Base-by-base conservation (phyloP, 1,140 invertebrate species). In the Eufriesea mexicana region DNA sequence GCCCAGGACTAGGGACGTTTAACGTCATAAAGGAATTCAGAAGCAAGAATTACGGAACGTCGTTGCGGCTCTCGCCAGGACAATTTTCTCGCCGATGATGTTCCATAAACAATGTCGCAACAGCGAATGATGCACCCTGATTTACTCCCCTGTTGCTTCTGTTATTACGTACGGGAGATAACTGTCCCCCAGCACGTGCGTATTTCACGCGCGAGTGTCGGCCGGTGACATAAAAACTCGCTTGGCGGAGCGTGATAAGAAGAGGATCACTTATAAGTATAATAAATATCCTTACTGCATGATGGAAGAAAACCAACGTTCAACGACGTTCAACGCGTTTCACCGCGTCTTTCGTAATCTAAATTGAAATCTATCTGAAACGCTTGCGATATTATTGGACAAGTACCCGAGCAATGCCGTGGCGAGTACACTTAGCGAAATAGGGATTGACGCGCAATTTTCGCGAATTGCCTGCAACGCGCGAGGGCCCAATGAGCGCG, bases 21-120 rank as follows among this genome's bases (percentile, higher is more conserved):
- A 84, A 45, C 55, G 57, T 67, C 85, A n/a, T 84, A 84, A 86
- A 84, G 51, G 59, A 80, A 73, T 80, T 49, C 82, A 18, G 51
- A 42, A 23, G 16, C 49, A 68, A 73, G 67, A 74, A 35, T 77
- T 54, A 59, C 25, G 20, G 35, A 16, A 25, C 59, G 12, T 76
- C 14, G 20, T 35, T 25, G 55, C 57, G 49, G 18, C 61, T 42
- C 45, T 66, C 66, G 61, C 76, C 61, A 73, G 23, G 45, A 59
- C n/a, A 20, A 23, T 84, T 84, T 76, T 78, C 73, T 73, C 35
- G 62, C 20, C 64, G 54, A 59, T 76, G 74, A 84, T 67, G 81
- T 73, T 86, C 77, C 75, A 76, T 88, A 85, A 89, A 83, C 35
- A 77, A 64, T 61, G 61, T 85, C 73, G 74, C 67, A 72, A 66